phyloP scores from a whole-genome alignment of 2,888 invertebrate species.

The Hypomecis atomaria region DNA sequence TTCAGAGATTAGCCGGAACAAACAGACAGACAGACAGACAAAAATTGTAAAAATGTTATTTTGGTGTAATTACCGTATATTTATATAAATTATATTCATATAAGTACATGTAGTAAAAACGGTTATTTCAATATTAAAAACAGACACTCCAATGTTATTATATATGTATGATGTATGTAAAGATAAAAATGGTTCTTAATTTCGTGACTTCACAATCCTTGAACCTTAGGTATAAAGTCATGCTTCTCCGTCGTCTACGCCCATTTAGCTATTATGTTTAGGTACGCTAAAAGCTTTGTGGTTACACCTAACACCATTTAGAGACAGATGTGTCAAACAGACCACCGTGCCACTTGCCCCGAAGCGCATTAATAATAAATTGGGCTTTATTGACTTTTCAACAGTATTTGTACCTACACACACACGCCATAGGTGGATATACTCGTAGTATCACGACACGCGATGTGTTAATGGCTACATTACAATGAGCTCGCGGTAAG shows the following conservation, averaged over 20 bases:
- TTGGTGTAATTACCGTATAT: no score
- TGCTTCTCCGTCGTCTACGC: neutral
- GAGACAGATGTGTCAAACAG: slow-evolving; percentile 28
- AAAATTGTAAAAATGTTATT: no score
- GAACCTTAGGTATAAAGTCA: neutral
- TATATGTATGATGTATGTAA: no score
- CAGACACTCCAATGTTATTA: no score
- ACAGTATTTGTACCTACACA: slow-evolving; percentile 46
- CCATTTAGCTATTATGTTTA: neutral
- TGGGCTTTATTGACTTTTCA: slow-evolving; percentile 61
- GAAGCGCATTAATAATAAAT: slow-evolving; percentile 60
- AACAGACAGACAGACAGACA: no score
- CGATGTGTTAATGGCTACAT: slow-evolving; percentile 39
- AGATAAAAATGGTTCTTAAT: no score
- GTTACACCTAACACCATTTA: slow-evolving; percentile 4
- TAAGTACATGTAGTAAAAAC: no score
- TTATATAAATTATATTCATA: no score
- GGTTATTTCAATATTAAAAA: no score
- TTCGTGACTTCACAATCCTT: neutral
- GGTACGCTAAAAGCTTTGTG: slow-evolving; percentile 12
- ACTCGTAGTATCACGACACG: slow-evolving; percentile 49
- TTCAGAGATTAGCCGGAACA: no score
- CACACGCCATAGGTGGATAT: slow-evolving; percentile 22
- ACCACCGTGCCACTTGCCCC: slow-evolving; percentile 45
- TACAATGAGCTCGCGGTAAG: slow-evolving; percentile 20